Base-by-base conservation (phyloP, 30 jellyfish, hydroid and myxozoan species). In the Mastigias papua region DNA sequence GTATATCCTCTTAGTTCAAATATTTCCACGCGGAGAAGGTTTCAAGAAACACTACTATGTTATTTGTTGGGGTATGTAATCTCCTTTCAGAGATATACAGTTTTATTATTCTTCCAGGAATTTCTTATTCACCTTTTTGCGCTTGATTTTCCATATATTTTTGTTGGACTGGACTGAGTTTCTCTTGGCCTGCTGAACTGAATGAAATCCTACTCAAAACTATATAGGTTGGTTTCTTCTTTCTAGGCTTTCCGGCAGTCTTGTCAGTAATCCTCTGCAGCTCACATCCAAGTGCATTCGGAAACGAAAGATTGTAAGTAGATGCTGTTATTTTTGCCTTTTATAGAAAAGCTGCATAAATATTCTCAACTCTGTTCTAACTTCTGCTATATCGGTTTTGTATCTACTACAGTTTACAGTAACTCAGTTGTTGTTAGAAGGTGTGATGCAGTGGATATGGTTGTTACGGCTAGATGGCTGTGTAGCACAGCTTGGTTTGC, bases 31-130 rank as follows among this genome's bases (percentile, higher is more conserved):
- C 17, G 93, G 93, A 23, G 93, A 89, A 17, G 91, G 92, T 13
- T 80, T 79, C 93, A 89, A 81, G 29, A 80, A 81, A 60, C 92
- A 89, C 9, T 89, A 89, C 64, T 89, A 89, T 48, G 89, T 76
- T 15, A 62, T 89, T 33, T 89, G 97, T 49, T 89, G 97, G 97
- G 97, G 97, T 89, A 50, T 11, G 97, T 71, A 37, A 8, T 35
- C 1, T 34, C 1, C 27, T 13, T 21, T 34, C 23, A n/a, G 54
- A 6, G 11, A 3, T 31, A 22, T 68, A 6, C 80, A 26, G n/a
- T n/a, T n/a, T n/a, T n/a, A n/a, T n/a, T n/a, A n/a, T n/a, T n/a
- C n/a, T n/a, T n/a, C n/a, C n/a, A n/a, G n/a, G n/a, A n/a, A n/a
- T n/a, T n/a, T n/a, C n/a, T n/a, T n/a, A n/a, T n/a, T n/a, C n/a